phyloP scores from a whole-genome alignment of 2,113 vertebrate genomes.

The Dromiciops gliroides region DNA sequence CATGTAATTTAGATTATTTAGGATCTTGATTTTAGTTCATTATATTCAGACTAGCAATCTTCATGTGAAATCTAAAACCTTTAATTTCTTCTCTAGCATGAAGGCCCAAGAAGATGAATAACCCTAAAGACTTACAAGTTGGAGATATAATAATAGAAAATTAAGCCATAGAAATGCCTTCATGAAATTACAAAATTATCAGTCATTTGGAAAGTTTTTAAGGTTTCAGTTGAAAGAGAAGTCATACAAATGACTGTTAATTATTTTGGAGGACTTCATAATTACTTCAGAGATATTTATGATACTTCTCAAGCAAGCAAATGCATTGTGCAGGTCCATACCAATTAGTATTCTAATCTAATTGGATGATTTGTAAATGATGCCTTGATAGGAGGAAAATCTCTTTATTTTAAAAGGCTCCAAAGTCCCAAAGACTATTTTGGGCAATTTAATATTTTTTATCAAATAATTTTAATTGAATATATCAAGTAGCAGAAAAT shows the following conservation, averaged over 20 bases:
- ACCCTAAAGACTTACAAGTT: constrained; percentile 36
- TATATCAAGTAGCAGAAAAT: constrained; percentile 36
- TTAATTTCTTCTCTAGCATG: constrained; percentile 58
- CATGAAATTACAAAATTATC: constrained; percentile 47
- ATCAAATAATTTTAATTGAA: constrained; percentile 43
- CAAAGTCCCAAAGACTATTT: background rate
- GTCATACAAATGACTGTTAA: constrained; percentile 46
- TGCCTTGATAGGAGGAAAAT: constrained; percentile 7
- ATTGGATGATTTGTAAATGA: background rate
- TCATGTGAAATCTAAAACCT: constrained; percentile 14
- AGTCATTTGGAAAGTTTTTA: constrained; percentile 6
- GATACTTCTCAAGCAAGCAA: background rate
- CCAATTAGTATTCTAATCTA: constrained; percentile 15
- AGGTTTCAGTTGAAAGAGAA: constrained; percentile 52
- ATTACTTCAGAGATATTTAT: constrained; percentile 37
- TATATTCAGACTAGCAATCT: constrained; percentile 50
- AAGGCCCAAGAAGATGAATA: constrained; percentile 39
- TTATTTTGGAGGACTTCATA: constrained; percentile 44
- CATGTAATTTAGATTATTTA: constrained; percentile 51
- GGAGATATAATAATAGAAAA: background rate
- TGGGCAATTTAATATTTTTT: background rate
- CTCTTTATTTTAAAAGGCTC: background rate
- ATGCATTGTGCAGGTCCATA: background rate
- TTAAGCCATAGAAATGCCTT: constrained; percentile 20
- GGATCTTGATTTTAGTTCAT: background rate